Evolutionary conservation across 2,888 invertebrate genomes (phyloP).

Genomic region (Spatulosminthurus flaviceps): DNA sequence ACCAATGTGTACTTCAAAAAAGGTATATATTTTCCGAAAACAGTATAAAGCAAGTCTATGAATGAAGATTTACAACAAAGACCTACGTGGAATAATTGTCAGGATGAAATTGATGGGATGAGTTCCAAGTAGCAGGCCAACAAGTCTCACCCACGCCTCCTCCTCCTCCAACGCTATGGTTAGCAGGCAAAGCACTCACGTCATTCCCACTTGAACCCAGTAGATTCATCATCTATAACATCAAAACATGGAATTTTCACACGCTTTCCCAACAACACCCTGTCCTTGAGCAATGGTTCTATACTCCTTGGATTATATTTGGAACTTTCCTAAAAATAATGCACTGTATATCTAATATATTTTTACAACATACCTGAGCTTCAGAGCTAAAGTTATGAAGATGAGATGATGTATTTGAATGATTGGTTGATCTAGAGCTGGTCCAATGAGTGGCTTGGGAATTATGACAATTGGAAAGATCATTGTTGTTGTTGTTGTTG

Average conservation of each 20-base stretch:
- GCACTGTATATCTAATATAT: too few relatives aligned
- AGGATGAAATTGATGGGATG: slow-evolving; percentile 28
- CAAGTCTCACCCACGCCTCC: not conserved
- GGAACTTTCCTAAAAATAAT: too few relatives aligned
- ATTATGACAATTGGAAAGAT: not conserved
- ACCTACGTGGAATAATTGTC: slow-evolving; percentile 10
- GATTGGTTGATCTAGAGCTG: slow-evolving; percentile 32
- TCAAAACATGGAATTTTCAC: slow-evolving; percentile 33
- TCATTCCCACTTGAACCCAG: slow-evolving; percentile 44
- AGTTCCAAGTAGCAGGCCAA: slow-evolving; percentile 41
- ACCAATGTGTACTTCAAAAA: too few relatives aligned
- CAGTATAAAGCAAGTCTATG: not conserved
- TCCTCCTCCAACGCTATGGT: slow-evolving; percentile 17
- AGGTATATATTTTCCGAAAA: not conserved
- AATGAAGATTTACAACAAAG: not conserved
- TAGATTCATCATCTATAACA: slow-evolving; percentile 62
- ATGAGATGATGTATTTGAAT: slow-evolving; percentile 3
- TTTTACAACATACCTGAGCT: slow-evolving; percentile 45
- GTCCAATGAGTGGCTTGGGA: slow-evolving; percentile 42
- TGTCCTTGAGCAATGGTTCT: not conserved
- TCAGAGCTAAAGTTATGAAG: slow-evolving; percentile 22
- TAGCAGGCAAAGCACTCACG: not conserved
- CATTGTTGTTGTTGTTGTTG: not conserved
- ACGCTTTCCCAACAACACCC: not conserved
- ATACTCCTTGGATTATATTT: too few relatives aligned